These are phyloP conservation scores for Cheilosia grossa DNA, from an alignment of 2,888 invertebrate genomes.

Conservation along the genomic window DNA sequence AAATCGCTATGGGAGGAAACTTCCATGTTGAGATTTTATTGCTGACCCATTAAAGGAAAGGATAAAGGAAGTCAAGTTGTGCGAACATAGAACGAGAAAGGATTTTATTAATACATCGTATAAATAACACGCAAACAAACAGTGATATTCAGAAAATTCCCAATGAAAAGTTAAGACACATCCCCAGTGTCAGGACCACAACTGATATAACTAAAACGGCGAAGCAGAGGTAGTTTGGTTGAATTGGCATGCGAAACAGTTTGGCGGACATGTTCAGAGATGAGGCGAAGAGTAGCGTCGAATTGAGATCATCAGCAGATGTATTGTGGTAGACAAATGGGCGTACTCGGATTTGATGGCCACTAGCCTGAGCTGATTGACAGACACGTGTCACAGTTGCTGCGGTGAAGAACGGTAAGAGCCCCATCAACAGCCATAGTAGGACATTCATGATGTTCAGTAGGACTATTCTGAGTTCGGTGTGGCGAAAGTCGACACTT, in stretches of 20 bases:
- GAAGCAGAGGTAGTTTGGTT: slow-evolving; percentile 87
- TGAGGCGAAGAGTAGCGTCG: slow-evolving; percentile 90
- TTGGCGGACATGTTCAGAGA: slow-evolving; percentile 90
- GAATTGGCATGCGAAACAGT: slow-evolving; percentile 89
- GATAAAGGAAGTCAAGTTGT: slow-evolving; percentile 54
- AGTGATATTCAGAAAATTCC: slow-evolving; percentile 76
- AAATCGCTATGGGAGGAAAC: slow-evolving; percentile 44
- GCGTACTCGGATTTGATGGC: slow-evolving; percentile 90
- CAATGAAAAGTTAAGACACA: slow-evolving; percentile 84
- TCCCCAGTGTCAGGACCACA: slow-evolving; percentile 87
- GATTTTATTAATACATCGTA: slow-evolving; percentile 60
- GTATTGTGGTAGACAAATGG: slow-evolving; percentile 92
- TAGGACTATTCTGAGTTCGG: slow-evolving; percentile 85
- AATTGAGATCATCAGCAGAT: slow-evolving; percentile 89
- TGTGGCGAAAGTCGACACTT: slow-evolving; percentile 85
- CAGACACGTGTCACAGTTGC: slow-evolving; percentile 90
- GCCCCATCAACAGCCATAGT: slow-evolving; percentile 80
- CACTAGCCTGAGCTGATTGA: slow-evolving; percentile 88
- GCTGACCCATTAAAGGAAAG: slow-evolving; percentile 59
- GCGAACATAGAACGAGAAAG: slow-evolving; percentile 25
- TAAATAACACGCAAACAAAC: slow-evolving; percentile 53
- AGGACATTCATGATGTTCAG: slow-evolving; percentile 87
- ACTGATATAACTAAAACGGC: slow-evolving; percentile 86
- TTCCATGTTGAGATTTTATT: slow-evolving; percentile 65
- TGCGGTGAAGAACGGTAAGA: slow-evolving; percentile 85